Percentiles rank a stretch among this genome's conserved stretches.
Evolutionary conservation across 2,888 invertebrate species (phyloP).

Genomic region (Agrilus mali): DNA sequence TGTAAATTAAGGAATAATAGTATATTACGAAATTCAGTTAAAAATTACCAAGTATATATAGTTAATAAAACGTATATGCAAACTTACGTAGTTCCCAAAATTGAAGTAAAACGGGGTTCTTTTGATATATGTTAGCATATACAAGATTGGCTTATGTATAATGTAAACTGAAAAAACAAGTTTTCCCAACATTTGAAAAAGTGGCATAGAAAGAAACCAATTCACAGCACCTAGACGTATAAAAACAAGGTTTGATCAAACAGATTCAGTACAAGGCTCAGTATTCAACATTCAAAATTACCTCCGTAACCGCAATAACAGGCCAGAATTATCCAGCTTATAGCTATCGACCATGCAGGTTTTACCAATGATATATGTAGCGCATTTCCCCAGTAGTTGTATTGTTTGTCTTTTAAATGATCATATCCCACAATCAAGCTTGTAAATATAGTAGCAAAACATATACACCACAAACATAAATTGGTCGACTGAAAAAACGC

Average conservation of each 20-base stretch:
- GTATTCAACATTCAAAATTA: slow-evolving; percentile 17
- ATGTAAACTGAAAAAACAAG: not conserved
- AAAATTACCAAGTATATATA: too few species aligned
- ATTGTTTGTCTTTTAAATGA: slow-evolving; percentile 16
- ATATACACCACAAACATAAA: slow-evolving; percentile 13
- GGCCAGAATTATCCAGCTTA: slow-evolving; percentile 38
- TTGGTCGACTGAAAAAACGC: too few species aligned
- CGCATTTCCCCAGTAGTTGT: slow-evolving; percentile 18
- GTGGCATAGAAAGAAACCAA: not conserved
- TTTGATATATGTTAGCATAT: not conserved
- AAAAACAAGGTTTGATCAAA: too few species aligned
- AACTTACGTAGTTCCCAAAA: too few species aligned
- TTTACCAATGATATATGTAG: slow-evolving; percentile 30
- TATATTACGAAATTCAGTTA: too few species aligned
- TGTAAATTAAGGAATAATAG: too few species aligned
- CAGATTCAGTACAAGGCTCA: not conserved
- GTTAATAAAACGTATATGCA: too few species aligned
- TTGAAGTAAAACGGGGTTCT: too few species aligned
- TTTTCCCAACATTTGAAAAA: not conserved
- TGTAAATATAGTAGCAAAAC: slow-evolving; percentile 13
- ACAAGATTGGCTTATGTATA: not conserved
- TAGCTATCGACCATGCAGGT: slow-evolving; percentile 34
- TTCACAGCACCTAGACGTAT: not conserved
- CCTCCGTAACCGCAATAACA: slow-evolving; percentile 39
- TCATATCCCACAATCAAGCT: slow-evolving; percentile 20